Evolutionary conservation across 1,140 invertebrate genomes (phyloP), one percentile per base, ranked within the genome.

Genomic region (Amyelois transitella): DNA sequence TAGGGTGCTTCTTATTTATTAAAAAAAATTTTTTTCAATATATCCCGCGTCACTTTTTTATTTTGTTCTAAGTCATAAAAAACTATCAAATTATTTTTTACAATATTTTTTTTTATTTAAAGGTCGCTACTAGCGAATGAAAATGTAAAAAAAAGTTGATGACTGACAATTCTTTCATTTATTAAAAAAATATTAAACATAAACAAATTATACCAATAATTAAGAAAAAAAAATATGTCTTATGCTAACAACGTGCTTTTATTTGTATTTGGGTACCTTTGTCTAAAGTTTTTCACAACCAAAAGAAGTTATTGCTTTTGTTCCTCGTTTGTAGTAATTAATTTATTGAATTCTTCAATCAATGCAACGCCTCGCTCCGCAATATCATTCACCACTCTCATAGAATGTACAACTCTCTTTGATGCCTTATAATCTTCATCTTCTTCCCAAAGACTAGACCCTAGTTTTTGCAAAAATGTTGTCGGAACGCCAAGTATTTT

Each of bases 341-440:
- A 22, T 59, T 67, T 67, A 59, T 74, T 69, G 51, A 51, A 75
- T 53, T 73, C 55, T 50, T 70, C 61, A 18, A 69, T 64, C 24
- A 75, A 72, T 43, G 72, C 58, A 20, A 75, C 63, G 18, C 67
- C 68, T 24, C 70, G 56, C 59, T 77, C 72, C 14, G 64, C 72
- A 22, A 53, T 57, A 48, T 77, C 68, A 58, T 75, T 75, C 18
- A 77, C 63, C 24, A 75, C 64, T 51, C 57, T 57, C 28, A 71
- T 53, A 20, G 60, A 51, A 50, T 43, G 58, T 21, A 69, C 53
- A 21, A 51, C 62, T 52, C 58, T 22, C 51, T 24, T 49, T 38
- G 58, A 32, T 38, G 53, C 52, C 17, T 52, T 47, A 44, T 63
- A 69, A 10, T 56, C 51, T 28, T 21, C 22, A 54, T 69, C 53